These are phyloP conservation scores for Oncorhynchus keta DNA, from an alignment of 2,113 vertebrate genomes.

Conservation along the genomic window DNA sequence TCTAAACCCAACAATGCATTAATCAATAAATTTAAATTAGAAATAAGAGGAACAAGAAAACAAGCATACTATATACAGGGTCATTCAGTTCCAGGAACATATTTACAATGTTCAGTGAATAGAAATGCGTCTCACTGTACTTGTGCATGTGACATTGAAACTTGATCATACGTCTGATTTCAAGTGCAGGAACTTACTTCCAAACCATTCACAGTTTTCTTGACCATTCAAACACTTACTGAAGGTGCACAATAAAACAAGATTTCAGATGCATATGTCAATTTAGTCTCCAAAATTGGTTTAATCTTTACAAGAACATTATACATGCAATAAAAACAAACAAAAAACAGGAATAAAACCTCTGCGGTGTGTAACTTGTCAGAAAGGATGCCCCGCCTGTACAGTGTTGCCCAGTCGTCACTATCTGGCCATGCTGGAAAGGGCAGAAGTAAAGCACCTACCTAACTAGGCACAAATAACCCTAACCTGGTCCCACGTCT, in stretches of 20 bases:
- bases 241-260: background rate
- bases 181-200: too few species aligned
- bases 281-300: conserved; percentile 15
- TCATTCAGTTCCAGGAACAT: too few species aligned
- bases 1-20: too few species aligned
- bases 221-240: too few species aligned
- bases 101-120: too few species aligned
- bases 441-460: conserved; percentile 3
- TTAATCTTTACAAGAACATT: conserved; percentile 32
- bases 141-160: too few species aligned
- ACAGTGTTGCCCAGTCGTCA: conserved; percentile 54
- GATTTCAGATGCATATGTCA: background rate
- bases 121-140: too few species aligned
- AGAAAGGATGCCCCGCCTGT: conserved; percentile 37
- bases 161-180: too few species aligned
- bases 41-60: too few species aligned
- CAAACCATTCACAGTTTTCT: too few species aligned
- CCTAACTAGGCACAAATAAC: background rate
- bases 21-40: too few species aligned
- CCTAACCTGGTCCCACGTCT: background rate
- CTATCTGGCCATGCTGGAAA: conserved; percentile 10
- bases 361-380: conserved; percentile 8
- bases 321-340: conserved; percentile 55
- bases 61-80: too few species aligned
- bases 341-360: conserved; percentile 23